Evolutionary conservation across 2,888 invertebrate genomes (phyloP).

Genomic region (Megalurothrips usitatus): DNA sequence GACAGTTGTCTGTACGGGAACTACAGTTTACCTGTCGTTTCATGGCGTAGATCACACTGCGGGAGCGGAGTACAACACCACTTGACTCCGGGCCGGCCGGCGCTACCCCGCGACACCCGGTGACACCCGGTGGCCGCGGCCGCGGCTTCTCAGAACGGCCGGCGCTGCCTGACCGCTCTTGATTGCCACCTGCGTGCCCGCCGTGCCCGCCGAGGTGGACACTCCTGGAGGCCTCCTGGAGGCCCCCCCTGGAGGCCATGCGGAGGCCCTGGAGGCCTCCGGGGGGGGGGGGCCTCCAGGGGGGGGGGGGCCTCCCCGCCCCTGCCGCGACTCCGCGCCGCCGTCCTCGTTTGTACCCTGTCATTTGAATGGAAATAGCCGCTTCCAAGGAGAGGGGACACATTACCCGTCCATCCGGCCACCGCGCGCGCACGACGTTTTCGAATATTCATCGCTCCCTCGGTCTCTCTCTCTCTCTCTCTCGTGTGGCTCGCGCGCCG

Average conservation of each 20-base stretch:
- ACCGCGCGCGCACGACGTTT: neutral
- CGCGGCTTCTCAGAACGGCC: neutral
- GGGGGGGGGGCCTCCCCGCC: no score
- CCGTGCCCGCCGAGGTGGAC: neutral
- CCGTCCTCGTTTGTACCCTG: slow-evolving; percentile 12
- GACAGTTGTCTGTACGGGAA: no score
- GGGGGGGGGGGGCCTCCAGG: no score
- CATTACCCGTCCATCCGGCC: slow-evolving; percentile 15
- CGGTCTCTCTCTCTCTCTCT: neutral
- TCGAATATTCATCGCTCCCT: neutral
- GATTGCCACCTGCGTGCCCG: neutral
- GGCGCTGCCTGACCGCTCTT: neutral
- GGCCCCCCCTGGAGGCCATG: neutral
- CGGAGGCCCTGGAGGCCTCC: neutral
- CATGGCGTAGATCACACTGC: no score
- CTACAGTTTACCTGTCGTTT: no score
- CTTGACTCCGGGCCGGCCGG: no score
- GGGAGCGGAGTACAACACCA: no score
- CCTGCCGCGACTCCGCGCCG: neutral
- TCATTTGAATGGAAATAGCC: slow-evolving; percentile 25
- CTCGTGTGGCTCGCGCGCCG: no score
- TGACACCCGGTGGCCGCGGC: neutral
- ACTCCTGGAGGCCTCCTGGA: neutral
- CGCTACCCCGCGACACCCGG: no score
- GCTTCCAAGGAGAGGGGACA: neutral